These are phyloP conservation scores for Hippoglossus stenolepis DNA, from an alignment of 2,113 vertebrate species.

Conservation along the genomic window DNA sequence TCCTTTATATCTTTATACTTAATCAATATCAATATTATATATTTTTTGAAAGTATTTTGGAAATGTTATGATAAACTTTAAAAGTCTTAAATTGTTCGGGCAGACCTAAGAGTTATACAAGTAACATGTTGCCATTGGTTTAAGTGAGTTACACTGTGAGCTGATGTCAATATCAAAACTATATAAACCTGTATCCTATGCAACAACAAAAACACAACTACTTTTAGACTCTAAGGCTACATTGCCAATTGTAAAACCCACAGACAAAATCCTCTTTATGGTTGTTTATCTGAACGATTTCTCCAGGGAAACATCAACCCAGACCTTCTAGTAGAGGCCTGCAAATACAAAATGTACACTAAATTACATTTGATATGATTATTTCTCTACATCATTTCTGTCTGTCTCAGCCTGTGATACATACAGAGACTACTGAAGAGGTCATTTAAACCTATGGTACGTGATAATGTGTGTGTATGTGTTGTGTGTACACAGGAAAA, in stretches of 20 bases:
- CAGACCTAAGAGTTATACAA: too few relatives aligned
- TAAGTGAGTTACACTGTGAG: not conserved
- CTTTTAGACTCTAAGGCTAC: constrained; percentile 1
- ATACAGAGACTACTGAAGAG: too few relatives aligned
- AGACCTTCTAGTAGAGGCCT: not conserved
- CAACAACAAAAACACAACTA: constrained; percentile 2
- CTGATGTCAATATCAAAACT: not conserved
- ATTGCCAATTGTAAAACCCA: constrained; percentile 8
- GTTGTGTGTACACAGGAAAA: not conserved
- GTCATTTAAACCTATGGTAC: too few relatives aligned
- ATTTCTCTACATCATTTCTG: not conserved
- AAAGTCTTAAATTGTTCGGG: too few relatives aligned
- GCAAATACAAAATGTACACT: constrained; percentile 7
- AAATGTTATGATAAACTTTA: too few relatives aligned
- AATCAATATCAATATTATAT: too few relatives aligned
- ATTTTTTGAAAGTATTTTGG: too few relatives aligned
- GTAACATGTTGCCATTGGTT: not conserved
- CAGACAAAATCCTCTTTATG: constrained; percentile 19
- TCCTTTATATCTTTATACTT: too few relatives aligned
- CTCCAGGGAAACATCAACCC: constrained; percentile 12
- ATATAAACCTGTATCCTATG: constrained; percentile 1
- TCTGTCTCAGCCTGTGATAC: not conserved
- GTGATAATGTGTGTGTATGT: not conserved
- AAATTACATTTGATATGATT: not conserved
- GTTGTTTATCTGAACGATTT: constrained; percentile 38